Evolutionary conservation across 2,888 invertebrate species (phyloP).

Genomic region (Cylindroiulus punctatus): DNA sequence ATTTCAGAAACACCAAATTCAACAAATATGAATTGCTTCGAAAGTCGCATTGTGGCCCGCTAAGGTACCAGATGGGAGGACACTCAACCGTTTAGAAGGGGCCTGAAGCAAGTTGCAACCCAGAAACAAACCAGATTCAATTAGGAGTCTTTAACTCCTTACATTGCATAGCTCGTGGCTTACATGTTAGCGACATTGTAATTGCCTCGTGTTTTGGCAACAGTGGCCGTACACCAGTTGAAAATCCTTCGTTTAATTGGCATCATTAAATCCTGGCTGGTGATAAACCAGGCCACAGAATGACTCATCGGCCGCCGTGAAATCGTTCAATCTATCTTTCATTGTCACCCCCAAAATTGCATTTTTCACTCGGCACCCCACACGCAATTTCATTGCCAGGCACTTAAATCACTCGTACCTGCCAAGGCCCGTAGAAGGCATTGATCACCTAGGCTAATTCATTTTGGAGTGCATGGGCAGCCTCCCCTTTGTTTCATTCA

Average conservation of each 20-base stretch:
- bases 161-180: neutral
- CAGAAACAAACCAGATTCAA: neutral
- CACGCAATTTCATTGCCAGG: slow-evolving; percentile 29
- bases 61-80: neutral
- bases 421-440: neutral
- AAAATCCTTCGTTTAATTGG: neutral
- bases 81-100: neutral
- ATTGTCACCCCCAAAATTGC: slow-evolving; percentile 22
- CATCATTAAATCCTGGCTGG: neutral
- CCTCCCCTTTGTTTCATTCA: neutral
- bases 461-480: neutral
- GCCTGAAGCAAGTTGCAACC: neutral
- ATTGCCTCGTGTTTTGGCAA: slow-evolving; percentile 2
- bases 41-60: neutral
- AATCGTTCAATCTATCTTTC: slow-evolving; percentile 19
- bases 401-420: neutral
- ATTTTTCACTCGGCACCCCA: neutral
- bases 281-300: neutral
- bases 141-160: neutral
- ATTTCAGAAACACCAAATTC: neutral
- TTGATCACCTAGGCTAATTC: slow-evolving; percentile 45
- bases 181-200: neutral
- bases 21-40: neutral
- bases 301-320: neutral
- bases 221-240: neutral